These are phyloP conservation scores for Gyrodactylus salaris DNA, from an alignment of 1,140 invertebrate species.

Conservation along the genomic window DNA sequence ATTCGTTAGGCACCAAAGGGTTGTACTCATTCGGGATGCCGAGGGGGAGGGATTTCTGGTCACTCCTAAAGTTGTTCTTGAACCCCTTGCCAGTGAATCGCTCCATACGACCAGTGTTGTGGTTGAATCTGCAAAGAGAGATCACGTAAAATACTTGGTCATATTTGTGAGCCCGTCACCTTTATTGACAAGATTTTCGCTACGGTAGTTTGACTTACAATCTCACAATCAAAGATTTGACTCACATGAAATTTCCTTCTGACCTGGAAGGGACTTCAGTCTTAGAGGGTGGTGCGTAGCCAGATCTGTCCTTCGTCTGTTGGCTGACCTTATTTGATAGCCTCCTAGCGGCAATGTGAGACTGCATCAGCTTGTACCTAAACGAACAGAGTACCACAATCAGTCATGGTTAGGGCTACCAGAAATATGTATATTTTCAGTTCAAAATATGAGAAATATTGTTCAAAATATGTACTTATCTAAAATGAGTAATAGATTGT, in stretches of 20 bases:
- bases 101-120: conserved; percentile 6
- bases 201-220: too few species aligned
- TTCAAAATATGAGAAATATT: too few species aligned
- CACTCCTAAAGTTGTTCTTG: not conserved
- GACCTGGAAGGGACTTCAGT: not conserved
- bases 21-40: conserved; percentile 3
- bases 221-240: too few species aligned
- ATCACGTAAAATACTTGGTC: too few species aligned
- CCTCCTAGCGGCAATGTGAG: not conserved
- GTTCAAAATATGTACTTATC: too few species aligned
- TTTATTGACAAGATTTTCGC: too few species aligned
- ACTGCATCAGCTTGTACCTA: not conserved
- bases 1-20: conserved; percentile 5
- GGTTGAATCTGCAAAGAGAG: conserved; percentile 7
- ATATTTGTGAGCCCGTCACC: too few species aligned
- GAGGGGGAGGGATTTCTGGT: not conserved
- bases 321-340: not conserved
- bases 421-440: too few species aligned
- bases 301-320: not conserved
- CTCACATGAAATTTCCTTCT: not conserved
- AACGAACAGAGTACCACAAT: too few species aligned
- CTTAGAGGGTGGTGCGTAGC: not conserved
- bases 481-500: too few species aligned
- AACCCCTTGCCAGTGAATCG: not conserved
- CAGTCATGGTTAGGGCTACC: too few species aligned